These are phyloP conservation scores for Istiophorus platypterus DNA, from an alignment of 2,113 vertebrate species.

Conservation along the genomic window DNA sequence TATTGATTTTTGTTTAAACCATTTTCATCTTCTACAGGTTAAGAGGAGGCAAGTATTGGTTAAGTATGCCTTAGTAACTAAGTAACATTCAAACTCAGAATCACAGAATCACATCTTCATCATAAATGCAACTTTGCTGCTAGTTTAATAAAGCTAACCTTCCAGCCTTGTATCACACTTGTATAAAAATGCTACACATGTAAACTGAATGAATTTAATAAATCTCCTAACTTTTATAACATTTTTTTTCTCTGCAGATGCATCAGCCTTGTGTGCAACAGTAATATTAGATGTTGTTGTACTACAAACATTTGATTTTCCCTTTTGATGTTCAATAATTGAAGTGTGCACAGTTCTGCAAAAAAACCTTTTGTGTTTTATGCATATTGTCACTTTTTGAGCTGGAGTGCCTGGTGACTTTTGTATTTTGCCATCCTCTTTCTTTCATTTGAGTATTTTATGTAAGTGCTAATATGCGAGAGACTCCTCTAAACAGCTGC, in stretches of 20 bases:
- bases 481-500: slow-evolving; percentile 42
- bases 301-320: background rate
- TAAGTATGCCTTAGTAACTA: background rate
- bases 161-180: too few relatives aligned
- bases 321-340: background rate
- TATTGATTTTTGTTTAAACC: background rate
- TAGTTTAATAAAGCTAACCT: background rate
- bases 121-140: background rate
- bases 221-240: background rate
- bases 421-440: slow-evolving; percentile 4
- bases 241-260: background rate
- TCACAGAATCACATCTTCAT: background rate
- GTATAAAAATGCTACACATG: background rate
- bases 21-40: background rate
- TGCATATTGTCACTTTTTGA: background rate
- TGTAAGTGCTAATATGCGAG: slow-evolving; percentile 1
- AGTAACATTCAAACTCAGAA: background rate
- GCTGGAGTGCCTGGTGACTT: background rate
- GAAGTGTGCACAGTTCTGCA: background rate
- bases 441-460: slow-evolving; percentile 3
- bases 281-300: background rate
- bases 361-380: background rate
- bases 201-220: background rate
- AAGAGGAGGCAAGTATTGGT: background rate
- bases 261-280: background rate